Evolutionary conservation across 2,797 vertebrate species (phyloP), one percentile per base, ranked within the genome.

Genomic region (Pangasius sanitwongsei): DNA sequence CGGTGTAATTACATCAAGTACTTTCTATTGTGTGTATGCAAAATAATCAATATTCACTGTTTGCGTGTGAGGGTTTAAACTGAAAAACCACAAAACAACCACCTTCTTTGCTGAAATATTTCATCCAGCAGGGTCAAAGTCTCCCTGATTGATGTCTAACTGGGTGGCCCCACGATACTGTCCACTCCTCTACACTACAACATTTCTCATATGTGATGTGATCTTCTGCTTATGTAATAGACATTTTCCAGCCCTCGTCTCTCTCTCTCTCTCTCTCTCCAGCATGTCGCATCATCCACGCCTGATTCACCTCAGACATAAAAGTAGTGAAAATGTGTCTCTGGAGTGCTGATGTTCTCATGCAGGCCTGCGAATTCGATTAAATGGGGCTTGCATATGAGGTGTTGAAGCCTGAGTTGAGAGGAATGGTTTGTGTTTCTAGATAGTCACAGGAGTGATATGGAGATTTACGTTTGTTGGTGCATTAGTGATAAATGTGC

Each of bases 221-320:
- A 78, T 28, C 57, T 55, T 50, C 70, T 37, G 48, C 85, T 74
- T 31, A 23, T 63, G 61, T 78, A 59, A 75, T 70, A 67, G 28
- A 89, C 57, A 74, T 91, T 84, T 72, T 55, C 90, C 67, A 86
- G 75, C 63, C 57, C 55, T 67, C 37, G 9, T 74, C 70, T 74
- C 69, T 37, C 69, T 37, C n/a, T 69, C 37, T 75, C 72, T 75
- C 72, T 48, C 70, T 41, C 11, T 28, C 59, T 65, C 55, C 31
- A 57, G 77, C 15, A 28, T 63, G 80, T 61, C 69, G 31, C 65
- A 34, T 81, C 67, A 53, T 83, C 28, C 34, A 84, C 25, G 25
- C 80, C 87, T 81, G 77, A 59, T 57, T 63, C 28, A 28, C 34
- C 82, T 78, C 83, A 88, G 28, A 67, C 77, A 83, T 89, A 70